These are phyloP conservation scores for Microvelia longipes DNA, from an alignment of 1,140 invertebrate species.

Conservation along the genomic window DNA sequence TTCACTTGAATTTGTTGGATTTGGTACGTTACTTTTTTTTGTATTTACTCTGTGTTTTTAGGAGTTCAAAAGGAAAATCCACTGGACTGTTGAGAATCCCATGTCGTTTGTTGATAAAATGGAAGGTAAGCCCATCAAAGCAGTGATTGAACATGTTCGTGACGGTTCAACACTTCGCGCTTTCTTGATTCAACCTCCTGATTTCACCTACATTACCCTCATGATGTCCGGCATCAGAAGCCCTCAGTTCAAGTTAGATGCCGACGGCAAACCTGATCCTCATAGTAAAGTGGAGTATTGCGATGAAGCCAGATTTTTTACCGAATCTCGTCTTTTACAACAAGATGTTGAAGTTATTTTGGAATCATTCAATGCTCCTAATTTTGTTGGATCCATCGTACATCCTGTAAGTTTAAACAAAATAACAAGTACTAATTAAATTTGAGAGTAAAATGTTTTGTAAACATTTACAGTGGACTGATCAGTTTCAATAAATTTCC, in stretches of 20 bases:
- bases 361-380: conserved; percentile 78
- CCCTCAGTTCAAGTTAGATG: conserved; percentile 54
- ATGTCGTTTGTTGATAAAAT: conserved; percentile 45
- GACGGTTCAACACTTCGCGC: conserved; percentile 89
- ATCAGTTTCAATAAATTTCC: too few relatives aligned
- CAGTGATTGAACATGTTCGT: conserved; percentile 86
- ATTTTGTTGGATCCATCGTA: conserved; percentile 84
- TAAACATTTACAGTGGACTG: too few relatives aligned
- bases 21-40: background rate
- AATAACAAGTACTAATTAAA: too few relatives aligned
- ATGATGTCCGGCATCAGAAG: conserved; percentile 88
- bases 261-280: conserved; percentile 46
- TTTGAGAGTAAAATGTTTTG: too few relatives aligned
- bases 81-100: conserved; percentile 46
- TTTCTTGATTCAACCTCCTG: conserved; percentile 67
- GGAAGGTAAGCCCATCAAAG: conserved; percentile 60
- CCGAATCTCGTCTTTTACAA: conserved; percentile 80
- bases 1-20: too few relatives aligned
- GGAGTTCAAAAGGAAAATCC: conserved; percentile 68
- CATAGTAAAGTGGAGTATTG: conserved; percentile 35
- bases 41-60: conserved; percentile 22
- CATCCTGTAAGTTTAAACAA: conserved; percentile 63
- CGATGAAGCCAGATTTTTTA: conserved; percentile 76
- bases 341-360: conserved; percentile 83
- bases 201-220: conserved; percentile 56